phyloP scores from a whole-genome alignment of 2,888 invertebrate species.

The Stenchaetothrips biformis region DNA sequence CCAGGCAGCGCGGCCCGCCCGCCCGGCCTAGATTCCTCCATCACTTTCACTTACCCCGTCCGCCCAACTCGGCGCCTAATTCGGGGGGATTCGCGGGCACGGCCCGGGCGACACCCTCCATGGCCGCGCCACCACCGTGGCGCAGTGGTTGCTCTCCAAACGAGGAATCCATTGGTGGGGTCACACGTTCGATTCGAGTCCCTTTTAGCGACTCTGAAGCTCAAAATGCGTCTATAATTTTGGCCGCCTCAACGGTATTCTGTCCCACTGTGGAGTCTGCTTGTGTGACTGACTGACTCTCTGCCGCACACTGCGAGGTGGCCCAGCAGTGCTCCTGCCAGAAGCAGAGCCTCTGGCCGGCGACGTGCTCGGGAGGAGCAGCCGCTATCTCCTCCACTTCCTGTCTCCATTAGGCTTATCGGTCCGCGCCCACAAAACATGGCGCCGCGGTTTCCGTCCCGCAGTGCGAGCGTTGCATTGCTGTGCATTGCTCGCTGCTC shows the following conservation, averaged over 20 bases:
- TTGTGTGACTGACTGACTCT: no score
- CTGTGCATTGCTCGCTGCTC: background rate
- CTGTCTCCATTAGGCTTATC: constrained; percentile 18
- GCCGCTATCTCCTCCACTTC: background rate
- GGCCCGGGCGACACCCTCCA: background rate
- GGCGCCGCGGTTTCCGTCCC: background rate
- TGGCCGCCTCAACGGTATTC: no score
- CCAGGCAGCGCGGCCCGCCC: background rate
- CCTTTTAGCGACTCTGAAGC: no score
- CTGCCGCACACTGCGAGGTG: no score
- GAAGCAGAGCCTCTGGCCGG: background rate
- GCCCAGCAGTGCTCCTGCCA: background rate
- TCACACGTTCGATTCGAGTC: no score
- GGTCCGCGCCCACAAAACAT: background rate
- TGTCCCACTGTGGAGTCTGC: no score
- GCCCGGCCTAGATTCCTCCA: background rate
- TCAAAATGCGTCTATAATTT: no score
- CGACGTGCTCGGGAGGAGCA: background rate
- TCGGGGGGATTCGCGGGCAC: background rate
- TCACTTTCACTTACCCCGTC: constrained; percentile 4
- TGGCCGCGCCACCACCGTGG: background rate
- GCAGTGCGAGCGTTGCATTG: background rate
- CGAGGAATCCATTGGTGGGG: no score
- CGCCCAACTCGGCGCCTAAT: background rate
- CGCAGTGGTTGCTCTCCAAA: no score